Evolutionary conservation across 2,888 invertebrate species (phyloP), one percentile per base, ranked within the genome.

Genomic region (Drosophila conformis): DNA sequence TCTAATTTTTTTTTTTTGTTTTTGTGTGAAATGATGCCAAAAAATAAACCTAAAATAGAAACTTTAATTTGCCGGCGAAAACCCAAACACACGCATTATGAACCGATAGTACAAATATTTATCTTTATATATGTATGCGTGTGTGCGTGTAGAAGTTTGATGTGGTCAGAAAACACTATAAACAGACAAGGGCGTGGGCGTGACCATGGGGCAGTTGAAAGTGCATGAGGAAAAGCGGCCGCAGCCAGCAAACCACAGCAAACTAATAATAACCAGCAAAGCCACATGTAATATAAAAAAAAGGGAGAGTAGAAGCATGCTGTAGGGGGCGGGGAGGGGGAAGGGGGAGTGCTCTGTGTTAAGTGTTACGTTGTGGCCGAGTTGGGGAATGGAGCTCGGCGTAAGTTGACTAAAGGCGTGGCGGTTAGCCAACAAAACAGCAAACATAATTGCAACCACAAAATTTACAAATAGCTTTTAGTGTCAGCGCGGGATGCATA

Each of bases 401-500:
- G 33, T 15, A 35, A 11, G 56, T 29, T 51, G 52, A 40, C 59
- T 40, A 31, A 51, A 42, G 60, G 63, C 73, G 77, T 48, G 66
- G 51, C 60, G 64, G 69, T 21, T 70, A 61, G 74, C 78, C 61
- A 73, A 86, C 76, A 76, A 87, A 83, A 87, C 61, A 87, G 90
- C 88, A 86, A 89, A 89, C 87, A 89, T 89, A 90, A 90, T 90
- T 86, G 87, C 84, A 83, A 84, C 90, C 90, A 82, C 87, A 79
- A 90, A 86, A 89, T 88, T 89, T 89, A 89, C 87, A 90, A 88
- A 90, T 89, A 86, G 87, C 87, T 88, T 88, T 88, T 90, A 90
- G 89, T 90, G 87, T 82, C 80, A 87, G 87, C 87, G 71, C 68
- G 79, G 84, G 89, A 82, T 82, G 79, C 78, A 81, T 53, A 69